Conservation (phyloP, 2,113 vertebrate genomes). For the Phycodurus eques region DNA sequence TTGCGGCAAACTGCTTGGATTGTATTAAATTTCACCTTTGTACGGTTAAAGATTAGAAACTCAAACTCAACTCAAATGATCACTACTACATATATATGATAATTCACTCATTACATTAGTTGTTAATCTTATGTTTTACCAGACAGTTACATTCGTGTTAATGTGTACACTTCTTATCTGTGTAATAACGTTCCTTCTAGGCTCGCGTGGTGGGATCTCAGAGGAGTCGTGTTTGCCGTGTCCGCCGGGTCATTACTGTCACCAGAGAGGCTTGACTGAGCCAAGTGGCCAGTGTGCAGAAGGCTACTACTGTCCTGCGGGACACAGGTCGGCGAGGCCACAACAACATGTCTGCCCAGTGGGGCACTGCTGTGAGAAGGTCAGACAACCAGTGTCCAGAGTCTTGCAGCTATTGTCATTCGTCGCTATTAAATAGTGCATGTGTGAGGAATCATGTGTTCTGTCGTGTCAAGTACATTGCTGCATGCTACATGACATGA, state of each 20-base stretch:
- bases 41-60: constrained; percentile 27
- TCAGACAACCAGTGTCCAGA: constrained; percentile 38
- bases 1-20: constrained; percentile 35
- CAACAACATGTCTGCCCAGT: constrained; percentile 67
- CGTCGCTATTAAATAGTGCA: constrained; percentile 25
- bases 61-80: not conserved
- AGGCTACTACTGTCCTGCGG: constrained; percentile 74
- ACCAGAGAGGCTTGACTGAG: constrained; percentile 44
- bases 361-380: constrained; percentile 78
- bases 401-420: constrained; percentile 38
- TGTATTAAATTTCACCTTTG: constrained; percentile 48
- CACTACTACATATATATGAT: constrained; percentile 14
- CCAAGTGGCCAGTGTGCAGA: constrained; percentile 70
- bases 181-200: constrained; percentile 38
- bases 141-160: not conserved
- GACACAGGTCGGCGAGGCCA: constrained; percentile 67
- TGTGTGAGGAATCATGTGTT: constrained; percentile 10
- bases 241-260: constrained; percentile 71
- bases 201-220: constrained; percentile 48
- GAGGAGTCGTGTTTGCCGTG: constrained; percentile 63
- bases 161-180: constrained; percentile 2
- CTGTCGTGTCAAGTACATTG: not conserved
- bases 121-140: not conserved
- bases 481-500: no score
- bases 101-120: constrained; percentile 13